phyloP scores from a whole-genome alignment of 2,888 invertebrate species.

The Caenorhabditis sp. region DNA sequence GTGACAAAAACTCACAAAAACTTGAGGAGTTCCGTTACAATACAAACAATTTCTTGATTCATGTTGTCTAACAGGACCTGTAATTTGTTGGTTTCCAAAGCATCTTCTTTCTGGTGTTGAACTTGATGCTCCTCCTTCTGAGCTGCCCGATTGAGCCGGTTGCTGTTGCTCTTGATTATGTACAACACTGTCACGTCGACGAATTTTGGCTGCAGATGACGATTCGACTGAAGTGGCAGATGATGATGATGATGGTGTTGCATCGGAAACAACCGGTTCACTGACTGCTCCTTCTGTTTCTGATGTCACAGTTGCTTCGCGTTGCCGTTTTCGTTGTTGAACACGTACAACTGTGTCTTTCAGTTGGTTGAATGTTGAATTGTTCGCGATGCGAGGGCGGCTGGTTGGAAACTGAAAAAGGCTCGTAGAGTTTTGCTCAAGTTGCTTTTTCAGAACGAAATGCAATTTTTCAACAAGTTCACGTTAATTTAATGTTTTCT shows the following conservation, averaged over 20 bases:
- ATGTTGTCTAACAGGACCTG: conserved; percentile 6
- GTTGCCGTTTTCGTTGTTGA: conserved; percentile 3
- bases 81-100: conserved; percentile 4
- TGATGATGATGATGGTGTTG: not conserved
- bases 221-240: not conserved
- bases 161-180: no score
- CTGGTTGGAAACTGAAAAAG: not conserved
- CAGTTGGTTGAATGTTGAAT: conserved; percentile 1
- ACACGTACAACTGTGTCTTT: conserved; percentile 7
- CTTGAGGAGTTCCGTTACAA: not conserved
- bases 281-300: not conserved
- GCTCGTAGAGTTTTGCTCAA: no score
- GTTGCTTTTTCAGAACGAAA: no score
- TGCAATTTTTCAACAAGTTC: not conserved
- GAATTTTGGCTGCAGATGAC: not conserved
- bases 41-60: conserved; percentile 2
- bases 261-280: not conserved
- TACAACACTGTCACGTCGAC: not conserved
- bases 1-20: no score
- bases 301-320: not conserved
- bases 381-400: not conserved
- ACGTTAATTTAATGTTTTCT: no score
- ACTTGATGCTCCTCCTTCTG: not conserved
- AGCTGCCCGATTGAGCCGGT: no score
- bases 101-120: not conserved